Percentiles rank a stretch among this genome's conserved stretches.
Evolutionary conservation across 2,113 vertebrate genomes (phyloP).

Genomic region (Todiramphus chloris): DNA sequence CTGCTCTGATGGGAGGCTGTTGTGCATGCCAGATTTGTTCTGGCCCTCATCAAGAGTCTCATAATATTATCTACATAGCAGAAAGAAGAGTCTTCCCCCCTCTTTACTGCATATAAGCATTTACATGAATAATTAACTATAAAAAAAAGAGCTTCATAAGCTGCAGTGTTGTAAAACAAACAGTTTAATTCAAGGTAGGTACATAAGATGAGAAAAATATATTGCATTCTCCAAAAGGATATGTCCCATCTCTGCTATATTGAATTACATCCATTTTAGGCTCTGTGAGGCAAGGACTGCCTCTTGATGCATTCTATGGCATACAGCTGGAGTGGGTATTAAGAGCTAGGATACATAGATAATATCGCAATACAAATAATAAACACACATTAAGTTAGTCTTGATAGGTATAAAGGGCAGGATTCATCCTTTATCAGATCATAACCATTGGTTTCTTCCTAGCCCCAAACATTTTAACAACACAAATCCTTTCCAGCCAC

Average conservation of each 20-base stretch:
- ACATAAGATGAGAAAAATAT: not conserved
- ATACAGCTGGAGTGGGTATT: not conserved
- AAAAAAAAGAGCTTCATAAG: not conserved
- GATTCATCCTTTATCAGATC: not conserved
- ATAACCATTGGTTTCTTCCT: not conserved
- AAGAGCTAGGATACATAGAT: not conserved
- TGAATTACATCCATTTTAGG: not conserved
- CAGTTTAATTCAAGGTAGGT: not conserved
- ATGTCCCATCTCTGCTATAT: too few relatives aligned
- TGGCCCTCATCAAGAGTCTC: not conserved
- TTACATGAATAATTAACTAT: not conserved
- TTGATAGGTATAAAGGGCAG: not conserved
- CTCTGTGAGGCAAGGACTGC: not conserved
- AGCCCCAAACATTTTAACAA: not conserved
- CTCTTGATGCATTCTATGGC: not conserved
- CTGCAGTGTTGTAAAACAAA: not conserved
- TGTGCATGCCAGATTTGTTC: not conserved
- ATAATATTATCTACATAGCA: not conserved
- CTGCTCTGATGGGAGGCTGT: not conserved
- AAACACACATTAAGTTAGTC: not conserved
- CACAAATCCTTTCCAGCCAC: not conserved
- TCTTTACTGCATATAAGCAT: not conserved
- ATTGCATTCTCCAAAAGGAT: accelerated
- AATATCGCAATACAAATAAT: not conserved
- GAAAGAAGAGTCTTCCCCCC: not conserved